Evolutionary conservation across 2,113 vertebrate species (phyloP).

Genomic region (Apteryx mantelli): DNA sequence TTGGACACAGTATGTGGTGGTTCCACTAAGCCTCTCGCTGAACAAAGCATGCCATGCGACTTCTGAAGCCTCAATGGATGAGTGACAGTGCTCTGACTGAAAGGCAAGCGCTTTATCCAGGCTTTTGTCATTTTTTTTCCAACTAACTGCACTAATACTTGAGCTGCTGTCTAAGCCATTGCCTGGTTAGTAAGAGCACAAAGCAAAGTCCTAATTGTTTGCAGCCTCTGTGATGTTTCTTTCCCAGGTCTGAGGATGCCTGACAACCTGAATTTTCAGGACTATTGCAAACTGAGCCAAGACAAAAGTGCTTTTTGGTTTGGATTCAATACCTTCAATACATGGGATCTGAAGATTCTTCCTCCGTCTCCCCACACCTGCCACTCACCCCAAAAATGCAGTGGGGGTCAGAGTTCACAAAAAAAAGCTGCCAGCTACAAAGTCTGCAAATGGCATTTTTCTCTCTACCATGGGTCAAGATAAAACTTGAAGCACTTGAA

Average conservation of each 20-base stretch:
- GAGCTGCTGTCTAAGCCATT: background rate
- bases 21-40: constrained; percentile 70
- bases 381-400: background rate
- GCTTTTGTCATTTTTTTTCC: constrained; percentile 44
- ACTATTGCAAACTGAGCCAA: background rate
- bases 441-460: background rate
- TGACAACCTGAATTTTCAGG: background rate
- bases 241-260: background rate
- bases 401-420: background rate
- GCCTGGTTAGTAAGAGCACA: background rate
- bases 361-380: background rate
- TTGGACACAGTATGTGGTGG: constrained; percentile 60
- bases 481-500: background rate
- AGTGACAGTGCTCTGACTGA: constrained; percentile 64
- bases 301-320: background rate
- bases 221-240: background rate
- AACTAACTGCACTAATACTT: constrained; percentile 12
- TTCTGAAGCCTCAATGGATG: constrained; percentile 67
- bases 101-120: constrained; percentile 30
- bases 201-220: constrained; percentile 9
- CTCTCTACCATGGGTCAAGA: background rate
- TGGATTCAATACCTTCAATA: background rate
- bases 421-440: background rate
- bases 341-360: background rate
- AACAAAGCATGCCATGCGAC: constrained; percentile 55